Conservation (phyloP, 2,888 invertebrate genomes). For the Nomada goodeniana region DNA sequence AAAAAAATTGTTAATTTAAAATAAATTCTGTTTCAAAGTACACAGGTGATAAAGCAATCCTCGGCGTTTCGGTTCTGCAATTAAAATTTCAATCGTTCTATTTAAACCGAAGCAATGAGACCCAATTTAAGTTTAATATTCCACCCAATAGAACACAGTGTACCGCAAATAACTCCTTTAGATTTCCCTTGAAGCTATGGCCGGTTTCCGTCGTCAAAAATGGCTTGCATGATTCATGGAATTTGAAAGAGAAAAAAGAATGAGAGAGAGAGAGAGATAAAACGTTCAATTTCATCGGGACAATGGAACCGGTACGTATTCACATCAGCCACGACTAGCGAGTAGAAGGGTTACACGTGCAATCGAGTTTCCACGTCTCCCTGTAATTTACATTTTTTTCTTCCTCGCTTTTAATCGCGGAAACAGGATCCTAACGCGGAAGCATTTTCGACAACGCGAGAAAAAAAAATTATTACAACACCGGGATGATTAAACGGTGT, state of each 20-base stretch:
- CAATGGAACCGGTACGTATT: constrained; percentile 19
- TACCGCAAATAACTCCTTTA: neutral
- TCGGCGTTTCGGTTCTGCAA: neutral
- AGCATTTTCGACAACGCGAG: neutral
- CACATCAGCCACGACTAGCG: constrained; percentile 2
- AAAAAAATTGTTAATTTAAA: no score
- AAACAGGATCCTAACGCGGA: neutral
- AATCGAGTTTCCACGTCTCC: constrained; percentile 19
- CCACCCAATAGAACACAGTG: no score
- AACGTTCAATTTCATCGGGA: constrained; percentile 30
- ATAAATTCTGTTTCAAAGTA: neutral
- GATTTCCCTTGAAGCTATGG: neutral
- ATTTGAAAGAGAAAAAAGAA: neutral
- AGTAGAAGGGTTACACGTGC: constrained; percentile 13
- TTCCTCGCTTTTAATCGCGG: constrained; percentile 15
- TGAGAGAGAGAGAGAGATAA: no score
- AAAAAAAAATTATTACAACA: neutral
- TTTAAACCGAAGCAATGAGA: neutral
- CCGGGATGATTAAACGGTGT: constrained; percentile 4
- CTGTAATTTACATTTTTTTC: constrained; percentile 37
- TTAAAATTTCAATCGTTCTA: constrained; percentile 9
- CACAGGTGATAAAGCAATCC: neutral
- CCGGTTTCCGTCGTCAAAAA: neutral
- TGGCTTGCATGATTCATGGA: constrained; percentile 8
- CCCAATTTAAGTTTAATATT: constrained; percentile 26